Conservation (phyloP, 2,113 vertebrate species). For the Cynocephalus volans region DNA sequence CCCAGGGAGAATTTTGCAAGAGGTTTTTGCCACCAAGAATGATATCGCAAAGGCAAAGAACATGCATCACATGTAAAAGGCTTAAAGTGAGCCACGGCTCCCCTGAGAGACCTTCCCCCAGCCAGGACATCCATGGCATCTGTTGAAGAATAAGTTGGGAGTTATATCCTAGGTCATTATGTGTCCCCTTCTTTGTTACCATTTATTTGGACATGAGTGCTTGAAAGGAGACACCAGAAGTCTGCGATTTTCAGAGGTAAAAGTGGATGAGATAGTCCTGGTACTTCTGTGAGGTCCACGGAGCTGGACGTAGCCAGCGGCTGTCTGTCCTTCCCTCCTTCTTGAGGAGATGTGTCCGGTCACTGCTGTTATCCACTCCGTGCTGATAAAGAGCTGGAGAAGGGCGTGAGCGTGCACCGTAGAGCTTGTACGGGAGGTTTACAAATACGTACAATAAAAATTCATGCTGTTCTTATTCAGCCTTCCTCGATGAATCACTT, state of each 20-base stretch:
- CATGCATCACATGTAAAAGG: background rate
- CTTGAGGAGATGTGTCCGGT: too few relatives aligned
- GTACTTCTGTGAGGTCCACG: fast-evolving
- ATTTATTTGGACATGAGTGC: background rate
- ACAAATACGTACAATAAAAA: too few relatives aligned
- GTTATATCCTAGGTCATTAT: background rate
- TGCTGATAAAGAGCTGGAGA: background rate
- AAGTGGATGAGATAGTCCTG: background rate
- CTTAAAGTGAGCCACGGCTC: background rate
- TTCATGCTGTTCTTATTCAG: background rate
- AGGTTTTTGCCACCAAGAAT: background rate
- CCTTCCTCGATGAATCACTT: background rate
- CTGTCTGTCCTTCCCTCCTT: too few relatives aligned
- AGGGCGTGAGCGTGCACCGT: fast-evolving
- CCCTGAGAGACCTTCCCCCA: background rate
- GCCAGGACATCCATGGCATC: fast-evolving
- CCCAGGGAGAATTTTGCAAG: background rate
- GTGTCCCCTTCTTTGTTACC: background rate
- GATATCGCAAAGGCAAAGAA: background rate
- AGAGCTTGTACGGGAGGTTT: background rate
- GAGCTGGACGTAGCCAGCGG: fast-evolving
- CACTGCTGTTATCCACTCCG: fast-evolving
- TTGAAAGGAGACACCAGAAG: too few relatives aligned
- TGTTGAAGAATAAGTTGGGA: background rate
- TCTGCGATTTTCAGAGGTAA: background rate